Conservation (phyloP, 2,113 vertebrate species). For the Scytalopus superciliaris region DNA sequence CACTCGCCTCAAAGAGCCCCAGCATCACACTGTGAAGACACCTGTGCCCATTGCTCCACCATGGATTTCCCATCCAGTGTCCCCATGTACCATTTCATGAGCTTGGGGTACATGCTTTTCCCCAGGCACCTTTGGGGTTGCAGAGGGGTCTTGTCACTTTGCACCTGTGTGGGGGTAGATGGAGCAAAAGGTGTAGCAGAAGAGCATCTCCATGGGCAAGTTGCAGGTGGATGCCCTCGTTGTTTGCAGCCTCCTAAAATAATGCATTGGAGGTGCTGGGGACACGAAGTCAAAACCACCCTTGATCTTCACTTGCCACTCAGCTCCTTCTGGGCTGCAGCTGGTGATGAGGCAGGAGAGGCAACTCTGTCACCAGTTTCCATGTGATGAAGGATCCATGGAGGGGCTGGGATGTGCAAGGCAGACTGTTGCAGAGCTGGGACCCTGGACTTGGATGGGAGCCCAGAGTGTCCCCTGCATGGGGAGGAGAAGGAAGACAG, state of each 20-base stretch:
- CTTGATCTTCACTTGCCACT: background rate
- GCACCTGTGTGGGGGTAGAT: background rate
- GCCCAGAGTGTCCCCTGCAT: background rate
- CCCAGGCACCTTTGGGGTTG: background rate
- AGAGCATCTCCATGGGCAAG: background rate
- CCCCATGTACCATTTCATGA: accelerated
- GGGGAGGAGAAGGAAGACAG: background rate
- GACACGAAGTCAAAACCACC: accelerated
- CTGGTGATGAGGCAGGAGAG: background rate
- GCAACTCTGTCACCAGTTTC: background rate
- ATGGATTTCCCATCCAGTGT: background rate
- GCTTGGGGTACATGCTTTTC: accelerated
- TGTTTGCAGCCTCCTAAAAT: background rate
- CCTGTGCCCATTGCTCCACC: accelerated
- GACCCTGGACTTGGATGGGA: background rate
- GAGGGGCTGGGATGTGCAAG: background rate
- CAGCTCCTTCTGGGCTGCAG: background rate
- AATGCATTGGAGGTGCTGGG: background rate
- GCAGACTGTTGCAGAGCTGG: background rate
- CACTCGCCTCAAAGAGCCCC: background rate
- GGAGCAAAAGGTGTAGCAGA: background rate
- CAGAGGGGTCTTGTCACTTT: background rate
- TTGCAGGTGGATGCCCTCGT: background rate
- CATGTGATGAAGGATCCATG: accelerated
- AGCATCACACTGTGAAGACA: background rate